A percentile compares a stretch with the other conserved stretches of the same genome.
Evolutionary conservation across 2,113 vertebrate genomes (phyloP).

Genomic region (Emydura subglobosa): DNA sequence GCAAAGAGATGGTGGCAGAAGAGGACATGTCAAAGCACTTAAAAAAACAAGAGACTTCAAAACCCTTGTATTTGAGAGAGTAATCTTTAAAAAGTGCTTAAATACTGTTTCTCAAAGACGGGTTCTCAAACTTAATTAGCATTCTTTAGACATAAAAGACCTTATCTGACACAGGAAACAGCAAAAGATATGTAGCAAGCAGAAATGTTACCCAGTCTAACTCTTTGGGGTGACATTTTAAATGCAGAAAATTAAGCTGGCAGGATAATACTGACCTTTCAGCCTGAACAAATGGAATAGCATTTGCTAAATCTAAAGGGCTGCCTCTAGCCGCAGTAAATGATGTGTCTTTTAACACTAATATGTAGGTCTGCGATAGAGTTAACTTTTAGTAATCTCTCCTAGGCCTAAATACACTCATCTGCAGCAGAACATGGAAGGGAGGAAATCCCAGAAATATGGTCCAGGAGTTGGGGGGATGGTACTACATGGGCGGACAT

Average conservation of each 20-base stretch:
- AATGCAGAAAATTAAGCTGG: slow-evolving; percentile 65
- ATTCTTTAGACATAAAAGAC: slow-evolving; percentile 72
- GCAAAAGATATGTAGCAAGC: slow-evolving; percentile 67
- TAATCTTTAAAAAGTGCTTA: slow-evolving; percentile 19
- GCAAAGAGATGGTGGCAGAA: slow-evolving; percentile 44
- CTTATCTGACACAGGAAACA: slow-evolving; percentile 65
- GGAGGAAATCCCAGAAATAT: neutral
- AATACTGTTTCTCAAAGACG: neutral
- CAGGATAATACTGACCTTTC: slow-evolving; percentile 77
- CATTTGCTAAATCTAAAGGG: slow-evolving; percentile 64
- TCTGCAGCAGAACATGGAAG: neutral
- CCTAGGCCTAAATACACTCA: neutral
- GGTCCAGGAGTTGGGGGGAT: neutral
- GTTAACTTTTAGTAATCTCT: neutral
- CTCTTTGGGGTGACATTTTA: slow-evolving; percentile 75
- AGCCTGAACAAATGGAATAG: slow-evolving; percentile 73
- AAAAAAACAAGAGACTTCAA: slow-evolving; percentile 14
- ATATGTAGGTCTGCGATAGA: neutral
- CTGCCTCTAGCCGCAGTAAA: slow-evolving; percentile 61
- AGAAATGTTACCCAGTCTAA: slow-evolving; percentile 67
- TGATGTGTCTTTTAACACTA: slow-evolving; percentile 38
- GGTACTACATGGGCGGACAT: neutral
- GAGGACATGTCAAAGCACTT: slow-evolving; percentile 43
- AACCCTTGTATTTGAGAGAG: slow-evolving; percentile 9
- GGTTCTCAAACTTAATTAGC: slow-evolving; percentile 63